Percentiles rank a stretch among this genome's conserved stretches.
These are phyloP conservation scores for Acrobasis repandana DNA, from an alignment of 2,888 invertebrate species.

Conservation along the genomic window DNA sequence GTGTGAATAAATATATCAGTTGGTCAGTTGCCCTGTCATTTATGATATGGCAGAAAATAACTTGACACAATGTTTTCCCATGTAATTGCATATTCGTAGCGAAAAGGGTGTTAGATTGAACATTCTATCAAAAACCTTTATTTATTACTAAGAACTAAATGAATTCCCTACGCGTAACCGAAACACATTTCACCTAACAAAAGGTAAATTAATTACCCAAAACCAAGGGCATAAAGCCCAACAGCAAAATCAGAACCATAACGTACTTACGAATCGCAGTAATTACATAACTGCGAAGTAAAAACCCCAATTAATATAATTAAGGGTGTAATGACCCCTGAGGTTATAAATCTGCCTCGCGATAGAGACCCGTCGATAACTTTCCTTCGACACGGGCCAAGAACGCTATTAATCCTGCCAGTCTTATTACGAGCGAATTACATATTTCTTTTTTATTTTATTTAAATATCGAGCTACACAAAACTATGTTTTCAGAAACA, in stretches of 20 bases:
- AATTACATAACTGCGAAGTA: slow-evolving; percentile 44
- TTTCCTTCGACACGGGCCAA: slow-evolving; percentile 27
- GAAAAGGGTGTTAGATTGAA: too few species aligned
- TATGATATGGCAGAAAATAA: too few species aligned
- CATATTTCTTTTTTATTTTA: slow-evolving; percentile 17
- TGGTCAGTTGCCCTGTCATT: too few species aligned
- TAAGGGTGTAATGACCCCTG: slow-evolving; percentile 59
- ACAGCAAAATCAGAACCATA: slow-evolving; percentile 23
- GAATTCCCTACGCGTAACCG: not conserved
- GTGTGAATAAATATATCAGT: too few species aligned
- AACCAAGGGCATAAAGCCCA: slow-evolving; percentile 18
- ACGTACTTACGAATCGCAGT: slow-evolving; percentile 40
- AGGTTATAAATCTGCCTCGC: slow-evolving; percentile 58
- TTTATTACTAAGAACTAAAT: not conserved
- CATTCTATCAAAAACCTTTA: not conserved
- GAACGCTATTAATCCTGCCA: slow-evolving; percentile 33
- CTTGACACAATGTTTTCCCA: too few species aligned
- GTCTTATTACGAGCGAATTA: slow-evolving; percentile 26
- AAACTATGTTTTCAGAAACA: too few species aligned
- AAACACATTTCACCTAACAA: slow-evolving; percentile 8
- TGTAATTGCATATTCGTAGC: too few species aligned
- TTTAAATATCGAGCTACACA: slow-evolving; percentile 22
- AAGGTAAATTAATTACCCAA: slow-evolving; percentile 23
- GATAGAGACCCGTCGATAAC: slow-evolving; percentile 36
- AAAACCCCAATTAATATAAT: slow-evolving; percentile 63